A percentile compares a stretch with the other conserved stretches of the same genome.
Conservation (phyloP, 2,888 invertebrate species). For the Nemoura dubitans region DNA sequence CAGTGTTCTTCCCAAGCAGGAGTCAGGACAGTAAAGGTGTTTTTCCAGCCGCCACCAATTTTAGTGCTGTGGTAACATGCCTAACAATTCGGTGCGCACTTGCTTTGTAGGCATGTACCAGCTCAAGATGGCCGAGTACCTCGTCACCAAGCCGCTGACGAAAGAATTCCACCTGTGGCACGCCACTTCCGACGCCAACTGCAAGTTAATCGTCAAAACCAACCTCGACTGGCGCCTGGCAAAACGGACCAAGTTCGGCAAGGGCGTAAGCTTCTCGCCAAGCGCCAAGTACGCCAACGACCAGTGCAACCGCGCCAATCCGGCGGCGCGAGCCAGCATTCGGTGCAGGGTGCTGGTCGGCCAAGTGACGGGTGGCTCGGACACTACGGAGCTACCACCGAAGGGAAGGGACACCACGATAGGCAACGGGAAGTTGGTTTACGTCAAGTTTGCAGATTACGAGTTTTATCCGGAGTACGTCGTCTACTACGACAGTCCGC, state of each 20-base stretch:
- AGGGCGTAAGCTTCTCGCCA: constrained; percentile 50
- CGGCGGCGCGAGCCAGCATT: constrained; percentile 55
- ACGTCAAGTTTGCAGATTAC: constrained; percentile 58
- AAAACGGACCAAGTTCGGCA: constrained; percentile 46
- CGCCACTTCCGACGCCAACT: constrained; percentile 46
- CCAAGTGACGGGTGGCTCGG: constrained; percentile 47
- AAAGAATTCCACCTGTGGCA: constrained; percentile 47
- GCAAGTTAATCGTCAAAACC: constrained; percentile 33
- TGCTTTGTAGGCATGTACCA: constrained; percentile 45
- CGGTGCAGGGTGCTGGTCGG: constrained; percentile 56
- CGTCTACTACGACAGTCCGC: constrained; percentile 50
- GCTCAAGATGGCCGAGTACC: constrained; percentile 49
- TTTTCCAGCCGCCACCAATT: too few relatives aligned
- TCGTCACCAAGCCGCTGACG: background rate
- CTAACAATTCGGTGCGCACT: too few relatives aligned
- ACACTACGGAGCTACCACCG: constrained; percentile 52
- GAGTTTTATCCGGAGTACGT: constrained; percentile 59
- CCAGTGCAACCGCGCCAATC: constrained; percentile 44
- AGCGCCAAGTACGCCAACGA: constrained; percentile 49
- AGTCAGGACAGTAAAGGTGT: too few relatives aligned
- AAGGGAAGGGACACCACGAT: constrained; percentile 56
- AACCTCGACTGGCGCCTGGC: constrained; percentile 50
- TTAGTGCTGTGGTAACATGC: too few relatives aligned
- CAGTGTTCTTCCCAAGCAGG: too few relatives aligned
- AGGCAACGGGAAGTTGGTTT: constrained; percentile 54